Base-by-base conservation (phyloP, 30 jellyfish, hydroid and myxozoan genomes). In the Mastigias papua region DNA sequence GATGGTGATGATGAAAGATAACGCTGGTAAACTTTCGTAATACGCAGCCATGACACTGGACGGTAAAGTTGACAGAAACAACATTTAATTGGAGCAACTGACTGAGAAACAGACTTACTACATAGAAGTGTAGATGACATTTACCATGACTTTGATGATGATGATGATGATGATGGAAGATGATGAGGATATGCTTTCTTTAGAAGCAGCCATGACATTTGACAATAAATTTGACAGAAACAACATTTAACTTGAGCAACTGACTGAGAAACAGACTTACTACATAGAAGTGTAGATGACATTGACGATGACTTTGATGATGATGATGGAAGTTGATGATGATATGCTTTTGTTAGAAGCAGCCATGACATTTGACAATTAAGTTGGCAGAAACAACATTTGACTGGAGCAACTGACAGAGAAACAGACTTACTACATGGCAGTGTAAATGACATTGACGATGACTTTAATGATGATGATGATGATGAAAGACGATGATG, bases 401-500 rank as follows among this genome's bases (percentile, higher is more conserved):
- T n/a, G n/a, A n/a, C n/a, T n/a, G n/a, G n/a, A n/a, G n/a, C n/a
- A n/a, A n/a, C n/a, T n/a, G n/a, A n/a, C 19, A 22, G 35, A 73
- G 64, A 26, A 73, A 34, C 66, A 29, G 23, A 51, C 2, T 1
- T 10, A 73, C 48, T 16, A 25, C 69, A 33, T 0, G n/a, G 27
- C 6, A 65, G 8, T 2, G 23, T 2, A 17, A 1, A 65, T 32
- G 22, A n/a, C n/a, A n/a, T n/a, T n/a, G n/a, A n/a, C n/a, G n/a
- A n/a, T n/a, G n/a, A n/a, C n/a, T n/a, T 5, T 26, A 61, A 69
- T 34, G 57, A 70, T 19, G 82, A 70, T 2, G 30, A 31, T 70
- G 67, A 70, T 73, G 85, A 73, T 69, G 80, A 69, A 30, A 19
- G 80, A 69, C 32, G 80, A 31, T 69, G 80, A 32, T 23, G 58